Base-by-base conservation (phyloP, 2,888 invertebrate species). In the Eilema griseolum region DNA sequence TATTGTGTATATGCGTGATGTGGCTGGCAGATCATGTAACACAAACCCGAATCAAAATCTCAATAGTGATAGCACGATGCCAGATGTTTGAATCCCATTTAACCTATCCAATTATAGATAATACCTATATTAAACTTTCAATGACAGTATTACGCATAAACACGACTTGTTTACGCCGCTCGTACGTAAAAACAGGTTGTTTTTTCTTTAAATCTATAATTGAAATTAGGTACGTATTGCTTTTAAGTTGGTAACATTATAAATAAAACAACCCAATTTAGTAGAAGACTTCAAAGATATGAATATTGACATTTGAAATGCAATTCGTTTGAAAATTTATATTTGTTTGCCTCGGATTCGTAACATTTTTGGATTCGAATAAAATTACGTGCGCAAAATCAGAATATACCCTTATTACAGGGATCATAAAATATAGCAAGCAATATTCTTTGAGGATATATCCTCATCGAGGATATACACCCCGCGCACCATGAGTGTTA, bases 51-150 rank as follows among this genome's bases (percentile, higher is more conserved):
- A n/a, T 46, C n/a, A n/a, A n/a, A n/a, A 28, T 8, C 20, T 46
- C 7, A 24, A 46, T 10, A 63, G 20, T 10, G 26, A 46, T 63
- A 26, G 11, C 24, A 24, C 8, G 8, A 16, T 37, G 24, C 52
- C 52, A 52, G 52, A 52, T 52, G 52, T 52, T 52, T n/a, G n/a
- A 52, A 52, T 10, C 8, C 52, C n/a, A 52, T 52, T n/a, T 24
- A 41, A 24, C 23, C 37, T 62, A 16, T 33, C 31, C 24, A 62
- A 62, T 62, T 37, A 41, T 62, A 62, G 61, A 62, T 61, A 33
- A 31, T 26, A 11, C 60, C 20, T 60, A 60, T 20, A 33, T 23
- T 61, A n/a, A 33, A 61, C n/a, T 61, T 61, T 33, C 61, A 33
- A 33, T 61, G 33, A 14, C 52, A 52, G n/a, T 52, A 52, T 52